These are phyloP conservation scores for Berghia stephanieae DNA, from an alignment of 1,140 invertebrate genomes.

Conservation along the genomic window DNA sequence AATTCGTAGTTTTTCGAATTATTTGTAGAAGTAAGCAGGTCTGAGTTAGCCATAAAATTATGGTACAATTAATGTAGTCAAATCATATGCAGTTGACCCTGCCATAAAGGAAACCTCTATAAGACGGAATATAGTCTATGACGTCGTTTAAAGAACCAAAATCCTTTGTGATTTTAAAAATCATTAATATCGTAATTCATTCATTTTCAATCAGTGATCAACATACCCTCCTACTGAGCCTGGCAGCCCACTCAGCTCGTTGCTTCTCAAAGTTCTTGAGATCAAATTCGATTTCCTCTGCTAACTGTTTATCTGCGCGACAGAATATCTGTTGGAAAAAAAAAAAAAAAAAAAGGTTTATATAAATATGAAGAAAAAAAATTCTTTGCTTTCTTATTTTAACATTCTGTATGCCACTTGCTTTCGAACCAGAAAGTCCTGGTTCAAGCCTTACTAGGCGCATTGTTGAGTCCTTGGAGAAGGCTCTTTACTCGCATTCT, in stretches of 20 bases:
- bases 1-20: too few relatives aligned
- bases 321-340: conserved; percentile 63
- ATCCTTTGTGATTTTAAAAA: background rate
- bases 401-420: too few relatives aligned
- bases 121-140: background rate
- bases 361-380: conserved; percentile 12
- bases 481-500: too few relatives aligned
- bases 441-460: too few relatives aligned
- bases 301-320: conserved; percentile 68
- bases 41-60: too few relatives aligned
- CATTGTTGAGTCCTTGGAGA: too few relatives aligned
- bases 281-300: conserved; percentile 69
- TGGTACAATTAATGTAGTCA: too few relatives aligned
- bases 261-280: conserved; percentile 64
- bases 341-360: background rate
- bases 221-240: background rate
- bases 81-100: too few relatives aligned
- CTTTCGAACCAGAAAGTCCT: too few relatives aligned
- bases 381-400: too few relatives aligned
- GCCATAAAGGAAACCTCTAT: too few relatives aligned
- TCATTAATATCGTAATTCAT: background rate
- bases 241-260: conserved; percentile 31
- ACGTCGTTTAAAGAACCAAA: background rate
- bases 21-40: too few relatives aligned
- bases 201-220: background rate